Base-by-base conservation (phyloP, 2,888 invertebrate species). In the Diogma glabrata region DNA sequence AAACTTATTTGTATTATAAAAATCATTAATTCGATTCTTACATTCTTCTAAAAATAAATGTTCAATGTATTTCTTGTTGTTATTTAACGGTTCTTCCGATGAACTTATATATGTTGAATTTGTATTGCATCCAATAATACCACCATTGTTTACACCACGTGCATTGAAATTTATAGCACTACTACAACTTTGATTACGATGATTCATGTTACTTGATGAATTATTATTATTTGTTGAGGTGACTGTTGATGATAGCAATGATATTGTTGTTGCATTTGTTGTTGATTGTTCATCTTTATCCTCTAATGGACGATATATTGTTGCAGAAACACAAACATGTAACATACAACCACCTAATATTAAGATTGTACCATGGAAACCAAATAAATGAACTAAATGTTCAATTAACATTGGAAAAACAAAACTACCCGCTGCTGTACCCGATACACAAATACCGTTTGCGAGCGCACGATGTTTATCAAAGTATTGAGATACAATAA, bases 381-480 rank as follows among this genome's bases (percentile, higher is more conserved):
- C 86, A 56, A 82, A 86, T 56, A 74, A 74, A 50, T 78, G 78
- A 0, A 84, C 79, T 22, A 86, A 68, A 51, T 76, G 77, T 60
- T 84, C 82, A 23, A 87, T 82, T 46, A 86, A 65, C 63, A 85
- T 78, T 0, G 87, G 87, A 53, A 87, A 78, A 3, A 87, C 81
- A 61, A 87, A 84, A 62, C 85, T 84, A 2, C 87, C 87, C 0
- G 84, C 81, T 1, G 86, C 86, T 4, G 85, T 86, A 55, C 87
- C 87, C 40, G 85, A 85, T 53, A 86, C 84, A 60, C 86, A 86
- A 57, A 87, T 81, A 0, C 87, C 87, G 61, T 87, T 87, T 0
- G 87, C 87, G 54, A 87, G 62, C 0, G 86, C 86, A 49, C 86
- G 78, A 66, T 84, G 84, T 60, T 81, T 84, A 59, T 84, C 83